Percentiles rank a stretch among this genome's conserved stretches.
phyloP scores from a whole-genome alignment of 2,888 invertebrate species.

The Deilephila porcellus region DNA sequence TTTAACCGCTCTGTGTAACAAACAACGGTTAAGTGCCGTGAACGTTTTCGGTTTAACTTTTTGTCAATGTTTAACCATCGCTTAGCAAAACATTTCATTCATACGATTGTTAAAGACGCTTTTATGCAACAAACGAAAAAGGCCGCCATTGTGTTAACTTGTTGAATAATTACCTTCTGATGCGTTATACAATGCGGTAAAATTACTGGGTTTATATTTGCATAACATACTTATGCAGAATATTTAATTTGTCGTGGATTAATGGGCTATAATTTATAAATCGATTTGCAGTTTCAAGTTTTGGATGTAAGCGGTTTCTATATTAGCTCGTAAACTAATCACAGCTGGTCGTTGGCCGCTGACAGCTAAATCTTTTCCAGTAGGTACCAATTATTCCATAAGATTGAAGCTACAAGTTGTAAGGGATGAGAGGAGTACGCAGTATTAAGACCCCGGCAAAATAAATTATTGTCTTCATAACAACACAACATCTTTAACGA shows the following conservation, averaged over 20 bases:
- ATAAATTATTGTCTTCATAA: too few species aligned
- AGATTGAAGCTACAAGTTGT: too few species aligned
- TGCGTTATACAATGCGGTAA: constrained; percentile 38
- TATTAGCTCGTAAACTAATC: too few species aligned
- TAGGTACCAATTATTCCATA: too few species aligned
- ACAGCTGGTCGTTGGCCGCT: too few species aligned
- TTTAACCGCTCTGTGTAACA: not conserved
- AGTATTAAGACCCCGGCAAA: not conserved
- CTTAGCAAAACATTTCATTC: constrained; percentile 71
- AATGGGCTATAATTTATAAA: not conserved
- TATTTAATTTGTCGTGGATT: not conserved
- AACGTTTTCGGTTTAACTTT: constrained; percentile 42
- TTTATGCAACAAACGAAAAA: constrained; percentile 70
- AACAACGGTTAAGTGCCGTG: not conserved
- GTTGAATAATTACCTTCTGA: constrained; percentile 49
- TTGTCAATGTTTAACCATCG: constrained; percentile 50
- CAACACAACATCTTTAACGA: not conserved
- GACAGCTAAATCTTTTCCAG: too few species aligned
- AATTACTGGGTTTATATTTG: constrained; percentile 11
- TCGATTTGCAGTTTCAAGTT: not conserved
- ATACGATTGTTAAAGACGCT: constrained; percentile 54
- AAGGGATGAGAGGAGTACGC: not conserved
- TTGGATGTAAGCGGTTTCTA: not conserved
- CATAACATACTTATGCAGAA: constrained; percentile 2
- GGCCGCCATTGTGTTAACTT: constrained; percentile 67